Evolutionary conservation across 2,113 vertebrate genomes (phyloP), one percentile per base, ranked within the genome.

Genomic region (Terrapene triunguis): DNA sequence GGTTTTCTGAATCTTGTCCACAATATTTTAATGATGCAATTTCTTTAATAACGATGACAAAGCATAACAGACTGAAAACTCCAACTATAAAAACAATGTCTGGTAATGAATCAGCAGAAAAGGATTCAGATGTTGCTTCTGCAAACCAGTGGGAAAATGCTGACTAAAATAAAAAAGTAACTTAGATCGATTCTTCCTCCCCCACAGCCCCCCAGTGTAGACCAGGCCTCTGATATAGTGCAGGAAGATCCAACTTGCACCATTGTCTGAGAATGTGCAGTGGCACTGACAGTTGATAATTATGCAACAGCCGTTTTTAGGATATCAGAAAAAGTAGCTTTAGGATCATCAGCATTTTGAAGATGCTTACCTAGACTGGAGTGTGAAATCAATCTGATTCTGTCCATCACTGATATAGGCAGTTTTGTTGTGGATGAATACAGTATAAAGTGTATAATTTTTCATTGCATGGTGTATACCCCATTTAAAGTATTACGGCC

Each of bases 381-480:
- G 76, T 89, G 92, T 87, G 87, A 96, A 95, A 93, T 84, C 91
- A 97, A 92, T 95, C 96, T 96, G 96, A 97, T 97, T 98, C 96
- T 98, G 96, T 97, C 98, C 94, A 87, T 94, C 95, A 91, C 9
- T 84, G 87, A 92, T 88, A 85, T 7, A 90, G 83, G 74, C 48
- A 94, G 44, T 88, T 97, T 84, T 96, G 82, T 50, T 97, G 91
- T 88, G 92, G 93, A 96, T 89, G 94, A 96, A 89, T 82, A 81
- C 55, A 89, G 90, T 87, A 38, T 65, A 80, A 91, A 79, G 50
- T 83, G 76, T 78, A 93, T 90, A 87, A 91, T 50, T 29, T 80
- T 69, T 80, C 93, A 51, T 55, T 89, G 80, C 3, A 84, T 55
- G 54, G 1, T 42, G 74, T 87, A 87, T 96, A 84, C 91, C 80